These are phyloP conservation scores for Euwallacea fornicatus DNA, from an alignment of 1,140 invertebrate species.

Conservation along the genomic window DNA sequence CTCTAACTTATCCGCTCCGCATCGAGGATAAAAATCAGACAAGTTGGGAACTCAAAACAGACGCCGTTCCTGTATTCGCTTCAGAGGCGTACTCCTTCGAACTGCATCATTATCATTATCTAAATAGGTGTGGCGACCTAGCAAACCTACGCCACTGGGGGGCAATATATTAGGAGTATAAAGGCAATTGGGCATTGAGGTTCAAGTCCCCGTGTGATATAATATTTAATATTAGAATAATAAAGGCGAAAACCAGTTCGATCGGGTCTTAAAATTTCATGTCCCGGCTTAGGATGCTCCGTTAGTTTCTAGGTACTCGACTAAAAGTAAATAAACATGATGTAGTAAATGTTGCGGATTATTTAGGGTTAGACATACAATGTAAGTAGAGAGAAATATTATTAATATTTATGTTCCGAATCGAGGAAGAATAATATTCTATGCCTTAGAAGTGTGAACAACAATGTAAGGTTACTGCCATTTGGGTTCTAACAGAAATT, in stretches of 20 bases:
- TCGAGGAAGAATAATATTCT: no score
- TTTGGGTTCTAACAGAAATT: no score
- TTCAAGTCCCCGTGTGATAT: constrained; percentile 27
- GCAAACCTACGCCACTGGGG: background rate
- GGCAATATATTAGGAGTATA: background rate
- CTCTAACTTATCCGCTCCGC: constrained; percentile 24
- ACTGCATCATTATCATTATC: no score
- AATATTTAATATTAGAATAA: constrained; percentile 36
- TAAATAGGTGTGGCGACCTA: background rate
- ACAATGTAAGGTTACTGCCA: no score
- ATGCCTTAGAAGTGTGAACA: no score
- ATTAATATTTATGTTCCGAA: no score
- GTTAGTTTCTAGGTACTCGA: constrained; percentile 29
- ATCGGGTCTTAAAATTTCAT: constrained; percentile 32
- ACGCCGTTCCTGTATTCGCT: constrained; percentile 1
- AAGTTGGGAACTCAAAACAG: constrained; percentile 16
- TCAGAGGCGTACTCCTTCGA: background rate
- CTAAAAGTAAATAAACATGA: constrained; percentile 31
- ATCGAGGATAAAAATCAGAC: constrained; percentile 29
- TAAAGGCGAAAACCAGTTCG: constrained; percentile 30
- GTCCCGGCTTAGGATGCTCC: constrained; percentile 27
- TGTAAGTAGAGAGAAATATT: no score
- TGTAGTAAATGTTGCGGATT: constrained; percentile 26
- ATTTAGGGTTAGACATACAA: constrained; percentile 15
- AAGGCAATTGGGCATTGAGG: constrained; percentile 20